Conservation (phyloP, 2,888 invertebrate species). For the Bibio marci region DNA sequence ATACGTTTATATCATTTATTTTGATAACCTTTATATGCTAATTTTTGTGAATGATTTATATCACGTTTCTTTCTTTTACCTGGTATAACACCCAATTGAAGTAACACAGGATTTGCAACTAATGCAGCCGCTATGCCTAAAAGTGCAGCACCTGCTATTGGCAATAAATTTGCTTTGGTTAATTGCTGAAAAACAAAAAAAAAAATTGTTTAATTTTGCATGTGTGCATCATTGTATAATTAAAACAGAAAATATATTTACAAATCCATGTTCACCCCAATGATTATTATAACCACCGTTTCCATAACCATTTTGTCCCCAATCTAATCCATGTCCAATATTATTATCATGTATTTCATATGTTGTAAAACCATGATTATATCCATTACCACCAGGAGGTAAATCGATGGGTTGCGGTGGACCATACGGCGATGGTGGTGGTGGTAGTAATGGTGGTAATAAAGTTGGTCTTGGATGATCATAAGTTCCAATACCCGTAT, state of each 20-base stretch:
- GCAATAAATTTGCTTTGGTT: conserved; percentile 44
- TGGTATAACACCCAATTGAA: conserved; percentile 59
- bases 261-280: conserved; percentile 10
- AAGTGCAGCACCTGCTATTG: conserved; percentile 64
- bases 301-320: conserved; percentile 9
- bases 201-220: neutral
- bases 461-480: neutral
- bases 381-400: conserved; percentile 1
- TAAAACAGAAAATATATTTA: neutral
- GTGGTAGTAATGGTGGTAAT: too few species aligned
- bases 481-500: neutral
- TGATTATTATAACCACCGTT: conserved; percentile 13
- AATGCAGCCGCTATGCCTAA: conserved; percentile 64
- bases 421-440: conserved; percentile 10
- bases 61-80: conserved; percentile 22
- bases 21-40: conserved; percentile 3
- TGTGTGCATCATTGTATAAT: neutral
- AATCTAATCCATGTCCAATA: conserved; percentile 6
- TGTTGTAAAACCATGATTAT: neutral
- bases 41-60: conserved; percentile 1
- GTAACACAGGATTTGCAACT: conserved; percentile 56
- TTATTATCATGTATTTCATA: neutral
- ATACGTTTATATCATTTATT: neutral
- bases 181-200: conserved; percentile 13
- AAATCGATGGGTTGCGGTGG: conserved; percentile 13